These are phyloP conservation scores for Chromis chromis DNA, from an alignment of 2,797 vertebrate species.

Conservation along the genomic window DNA sequence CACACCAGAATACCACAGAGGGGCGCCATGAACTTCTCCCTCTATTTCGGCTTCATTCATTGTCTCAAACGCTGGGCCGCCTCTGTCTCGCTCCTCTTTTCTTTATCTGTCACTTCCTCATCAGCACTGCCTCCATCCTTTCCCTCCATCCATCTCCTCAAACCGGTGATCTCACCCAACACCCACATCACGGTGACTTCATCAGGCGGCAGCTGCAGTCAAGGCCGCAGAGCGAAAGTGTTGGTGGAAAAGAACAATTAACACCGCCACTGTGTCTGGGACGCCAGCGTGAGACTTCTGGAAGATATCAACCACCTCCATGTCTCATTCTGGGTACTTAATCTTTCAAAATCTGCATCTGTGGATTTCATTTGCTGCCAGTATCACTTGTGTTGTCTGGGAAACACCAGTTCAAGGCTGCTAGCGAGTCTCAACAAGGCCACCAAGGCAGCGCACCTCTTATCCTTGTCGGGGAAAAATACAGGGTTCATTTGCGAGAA, in stretches of 20 bases:
- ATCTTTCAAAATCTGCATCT: slow-evolving; percentile 35
- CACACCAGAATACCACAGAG: slow-evolving; percentile 73
- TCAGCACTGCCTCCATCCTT: slow-evolving; percentile 44
- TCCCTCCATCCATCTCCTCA: slow-evolving; percentile 26
- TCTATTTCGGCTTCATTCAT: slow-evolving; percentile 44
- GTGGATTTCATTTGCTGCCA: slow-evolving; percentile 27
- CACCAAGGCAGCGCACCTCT: slow-evolving; percentile 4
- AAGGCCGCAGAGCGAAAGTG: slow-evolving; percentile 60
- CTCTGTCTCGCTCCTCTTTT: slow-evolving; percentile 37
- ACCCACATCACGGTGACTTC: slow-evolving; percentile 73
- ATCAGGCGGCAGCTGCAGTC: slow-evolving; percentile 69
- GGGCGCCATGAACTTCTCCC: slow-evolving; percentile 56
- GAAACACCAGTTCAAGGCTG: slow-evolving; percentile 40
- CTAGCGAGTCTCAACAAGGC: slow-evolving; percentile 17
- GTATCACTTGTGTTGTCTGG: slow-evolving; percentile 42
- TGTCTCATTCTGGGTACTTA: slow-evolving; percentile 19
- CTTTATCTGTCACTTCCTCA: slow-evolving; percentile 49
- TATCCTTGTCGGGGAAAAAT: not conserved
- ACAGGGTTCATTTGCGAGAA: not conserved
- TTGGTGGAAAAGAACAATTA: slow-evolving; percentile 60
- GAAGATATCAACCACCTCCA: slow-evolving; percentile 34
- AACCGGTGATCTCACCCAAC: slow-evolving; percentile 69
- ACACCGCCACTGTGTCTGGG: slow-evolving; percentile 53
- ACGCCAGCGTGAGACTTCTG: slow-evolving; percentile 25
- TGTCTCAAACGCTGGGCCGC: slow-evolving; percentile 45